Evolutionary conservation across 2,113 vertebrate genomes (phyloP).

Genomic region (Hassar affinis): DNA sequence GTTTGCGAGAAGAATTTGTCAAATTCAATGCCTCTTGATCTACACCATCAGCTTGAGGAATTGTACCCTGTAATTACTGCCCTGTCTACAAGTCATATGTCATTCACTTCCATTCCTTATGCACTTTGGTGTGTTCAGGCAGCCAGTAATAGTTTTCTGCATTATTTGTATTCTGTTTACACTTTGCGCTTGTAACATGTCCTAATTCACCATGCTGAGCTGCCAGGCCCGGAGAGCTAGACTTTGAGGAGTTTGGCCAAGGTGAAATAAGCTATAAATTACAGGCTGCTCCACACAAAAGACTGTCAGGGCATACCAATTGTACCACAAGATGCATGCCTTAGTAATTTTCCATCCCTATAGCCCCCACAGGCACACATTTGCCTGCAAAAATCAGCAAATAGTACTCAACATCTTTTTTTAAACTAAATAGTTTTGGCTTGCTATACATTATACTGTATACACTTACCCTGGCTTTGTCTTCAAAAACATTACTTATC

Average conservation of each 20-base stretch:
- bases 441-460: neutral
- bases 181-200: neutral
- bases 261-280: constrained; percentile 46
- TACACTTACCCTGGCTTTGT: neutral
- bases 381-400: constrained; percentile 7
- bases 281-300: constrained; percentile 38
- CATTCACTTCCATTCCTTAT: neutral
- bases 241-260: constrained; percentile 19
- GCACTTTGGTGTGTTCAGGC: neutral
- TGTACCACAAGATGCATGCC: neutral
- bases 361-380: neutral
- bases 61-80: neutral
- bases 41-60: constrained; percentile 5
- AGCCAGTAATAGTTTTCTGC: neutral
- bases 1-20: neutral
- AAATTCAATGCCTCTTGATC: constrained; percentile 10
- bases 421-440: neutral
- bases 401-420: neutral
- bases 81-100: neutral
- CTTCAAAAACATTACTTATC: neutral
- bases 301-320: constrained; percentile 31
- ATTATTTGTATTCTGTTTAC: constrained; percentile 34
- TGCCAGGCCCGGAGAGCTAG: constrained; percentile 26
- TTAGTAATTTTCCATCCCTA: neutral
- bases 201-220: constrained; percentile 23